These are phyloP conservation scores for Pseudomyrmex sp. DNA, from an alignment of 1,140 invertebrate species.

Conservation along the genomic window DNA sequence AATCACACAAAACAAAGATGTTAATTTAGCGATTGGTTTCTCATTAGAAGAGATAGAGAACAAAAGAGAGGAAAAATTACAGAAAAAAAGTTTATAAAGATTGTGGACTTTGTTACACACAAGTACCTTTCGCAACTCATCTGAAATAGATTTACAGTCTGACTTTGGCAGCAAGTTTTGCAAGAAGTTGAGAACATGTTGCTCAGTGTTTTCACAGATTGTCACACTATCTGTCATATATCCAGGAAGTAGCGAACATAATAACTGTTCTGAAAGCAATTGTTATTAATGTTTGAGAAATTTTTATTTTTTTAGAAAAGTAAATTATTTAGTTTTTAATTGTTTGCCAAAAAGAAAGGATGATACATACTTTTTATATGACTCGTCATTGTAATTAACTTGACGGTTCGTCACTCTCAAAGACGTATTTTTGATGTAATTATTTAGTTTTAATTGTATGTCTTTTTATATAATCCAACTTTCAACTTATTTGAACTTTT, in stretches of 20 bases:
- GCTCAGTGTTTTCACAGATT: constrained; percentile 76
- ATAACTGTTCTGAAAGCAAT: constrained; percentile 62
- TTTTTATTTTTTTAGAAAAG: constrained; percentile 32
- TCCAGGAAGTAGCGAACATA: constrained; percentile 76
- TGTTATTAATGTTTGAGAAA: background rate
- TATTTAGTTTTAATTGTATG: too few species aligned
- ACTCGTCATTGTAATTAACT: too few species aligned
- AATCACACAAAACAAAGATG: constrained; percentile 42
- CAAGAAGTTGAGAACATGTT: constrained; percentile 78
- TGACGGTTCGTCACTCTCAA: too few species aligned
- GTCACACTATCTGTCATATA: constrained; percentile 70
- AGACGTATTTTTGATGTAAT: too few species aligned
- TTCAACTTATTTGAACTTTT: too few species aligned
- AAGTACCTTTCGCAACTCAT: constrained; percentile 78
- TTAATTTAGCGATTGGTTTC: constrained; percentile 12
- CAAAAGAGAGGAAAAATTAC: too few species aligned
- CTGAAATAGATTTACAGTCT: constrained; percentile 74
- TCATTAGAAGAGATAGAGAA: background rate
- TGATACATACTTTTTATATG: too few species aligned
- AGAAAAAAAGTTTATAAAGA: too few species aligned
- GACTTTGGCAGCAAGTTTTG: constrained; percentile 76
- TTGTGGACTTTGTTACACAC: too few species aligned
- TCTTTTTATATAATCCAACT: too few species aligned
- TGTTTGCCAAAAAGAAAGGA: too few species aligned
- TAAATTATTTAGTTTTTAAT: too few species aligned